phyloP scores from a whole-genome alignment of 2,888 invertebrate genomes.

The Melitaea athalia region DNA sequence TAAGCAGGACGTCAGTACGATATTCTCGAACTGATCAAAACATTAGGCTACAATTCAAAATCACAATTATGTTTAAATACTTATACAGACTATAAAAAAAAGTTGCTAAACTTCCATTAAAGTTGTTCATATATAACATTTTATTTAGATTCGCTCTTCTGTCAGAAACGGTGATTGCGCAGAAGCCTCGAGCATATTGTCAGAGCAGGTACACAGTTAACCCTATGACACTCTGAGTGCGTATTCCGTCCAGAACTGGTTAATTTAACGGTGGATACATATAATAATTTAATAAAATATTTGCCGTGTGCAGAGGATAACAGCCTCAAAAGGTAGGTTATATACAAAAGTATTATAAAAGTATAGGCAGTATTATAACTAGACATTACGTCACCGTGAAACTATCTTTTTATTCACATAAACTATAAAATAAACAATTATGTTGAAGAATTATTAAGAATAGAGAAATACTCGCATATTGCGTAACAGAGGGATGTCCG shows the following conservation, averaged over 20 bases:
- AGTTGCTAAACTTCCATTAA: neutral
- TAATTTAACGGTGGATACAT: constrained; percentile 34
- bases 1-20: no score
- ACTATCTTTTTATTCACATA: neutral
- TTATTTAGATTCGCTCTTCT: neutral
- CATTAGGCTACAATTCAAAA: no score
- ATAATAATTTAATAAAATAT: neutral
- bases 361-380: neutral
- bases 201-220: constrained; percentile 54
- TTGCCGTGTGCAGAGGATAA: neutral
- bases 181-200: constrained; percentile 47
- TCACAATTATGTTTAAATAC: no score
- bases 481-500: constrained; percentile 32
- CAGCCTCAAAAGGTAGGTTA: neutral
- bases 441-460: neutral
- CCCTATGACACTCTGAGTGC: constrained; percentile 52
- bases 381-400: neutral
- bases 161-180: constrained; percentile 51
- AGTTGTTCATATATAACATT: neutral
- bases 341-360: neutral
- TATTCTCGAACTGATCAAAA: no score
- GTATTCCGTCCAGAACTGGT: constrained; percentile 25
- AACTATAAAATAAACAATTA: neutral
- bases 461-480: neutral
- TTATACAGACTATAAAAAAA: neutral